These are phyloP conservation scores for Heliothis subflexa DNA, from an alignment of 1,140 invertebrate genomes.

Conservation along the genomic window DNA sequence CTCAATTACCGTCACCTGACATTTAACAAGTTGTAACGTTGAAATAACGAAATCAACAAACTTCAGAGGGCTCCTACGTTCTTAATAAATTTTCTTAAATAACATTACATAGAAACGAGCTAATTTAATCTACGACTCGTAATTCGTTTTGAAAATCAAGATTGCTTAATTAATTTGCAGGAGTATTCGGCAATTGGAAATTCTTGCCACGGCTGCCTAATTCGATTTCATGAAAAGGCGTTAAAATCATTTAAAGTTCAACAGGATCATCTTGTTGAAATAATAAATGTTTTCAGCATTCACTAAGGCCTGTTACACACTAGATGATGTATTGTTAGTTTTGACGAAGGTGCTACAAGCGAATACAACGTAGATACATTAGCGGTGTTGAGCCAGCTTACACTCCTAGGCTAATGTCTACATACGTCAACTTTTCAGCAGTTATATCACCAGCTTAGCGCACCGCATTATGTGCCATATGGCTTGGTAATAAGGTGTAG, in stretches of 20 bases:
- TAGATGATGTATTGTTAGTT: slow-evolving; percentile 35
- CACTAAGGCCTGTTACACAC: background rate
- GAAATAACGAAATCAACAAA: slow-evolving; percentile 8
- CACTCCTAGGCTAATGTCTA: slow-evolving; percentile 32
- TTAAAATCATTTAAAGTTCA: background rate
- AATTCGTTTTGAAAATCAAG: slow-evolving; percentile 32
- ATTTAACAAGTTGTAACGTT: background rate
- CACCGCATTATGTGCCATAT: slow-evolving; percentile 16
- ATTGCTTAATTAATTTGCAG: slow-evolving; percentile 27
- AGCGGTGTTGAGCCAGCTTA: slow-evolving; percentile 34
- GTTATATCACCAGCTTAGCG: slow-evolving; percentile 2
- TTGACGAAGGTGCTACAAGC: slow-evolving; percentile 21
- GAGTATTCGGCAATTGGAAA: slow-evolving; percentile 20
- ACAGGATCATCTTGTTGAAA: background rate
- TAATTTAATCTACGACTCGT: slow-evolving; percentile 13
- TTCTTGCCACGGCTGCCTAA: slow-evolving; percentile 2
- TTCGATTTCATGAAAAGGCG: background rate
- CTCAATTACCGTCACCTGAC: slow-evolving; percentile 3
- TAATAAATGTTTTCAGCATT: background rate
- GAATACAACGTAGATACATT: slow-evolving; percentile 39
- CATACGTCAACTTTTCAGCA: slow-evolving; percentile 38
- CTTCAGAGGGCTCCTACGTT: background rate
- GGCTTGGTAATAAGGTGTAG: background rate
- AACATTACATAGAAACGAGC: background rate
- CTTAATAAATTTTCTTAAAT: slow-evolving; percentile 12